Conservation (phyloP, 2,113 vertebrate species). For the Nycticebus coucang region DNA sequence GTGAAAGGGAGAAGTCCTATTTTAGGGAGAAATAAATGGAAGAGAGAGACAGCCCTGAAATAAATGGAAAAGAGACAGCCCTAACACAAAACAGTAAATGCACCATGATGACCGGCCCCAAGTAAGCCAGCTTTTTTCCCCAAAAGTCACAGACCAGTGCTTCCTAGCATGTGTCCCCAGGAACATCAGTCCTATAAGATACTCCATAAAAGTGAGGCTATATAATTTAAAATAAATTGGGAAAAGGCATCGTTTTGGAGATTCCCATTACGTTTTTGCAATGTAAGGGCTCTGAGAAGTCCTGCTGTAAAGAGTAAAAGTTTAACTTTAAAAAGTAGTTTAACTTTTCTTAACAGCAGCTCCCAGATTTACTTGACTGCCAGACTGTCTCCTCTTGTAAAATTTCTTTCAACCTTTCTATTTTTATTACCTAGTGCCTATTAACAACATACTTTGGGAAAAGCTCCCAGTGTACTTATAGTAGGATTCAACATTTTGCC, state of each 20-base stretch:
- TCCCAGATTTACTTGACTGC: background rate
- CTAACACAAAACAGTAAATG: background rate
- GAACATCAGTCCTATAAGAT: background rate
- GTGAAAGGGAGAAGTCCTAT: slow-evolving; percentile 21
- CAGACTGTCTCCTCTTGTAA: background rate
- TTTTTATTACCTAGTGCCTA: background rate
- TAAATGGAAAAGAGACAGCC: background rate
- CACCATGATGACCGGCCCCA: fast-evolving
- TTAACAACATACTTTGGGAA: background rate
- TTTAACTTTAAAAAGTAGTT: background rate
- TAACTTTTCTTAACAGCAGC: slow-evolving; percentile 2
- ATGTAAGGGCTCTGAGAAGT: slow-evolving; percentile 37
- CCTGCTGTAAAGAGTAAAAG: background rate
- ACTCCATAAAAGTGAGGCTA: background rate
- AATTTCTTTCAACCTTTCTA: background rate
- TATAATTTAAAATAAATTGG: background rate
- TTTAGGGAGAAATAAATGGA: slow-evolving; percentile 47
- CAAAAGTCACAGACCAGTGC: background rate
- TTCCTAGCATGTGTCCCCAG: background rate
- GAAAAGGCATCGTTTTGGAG: slow-evolving; percentile 10
- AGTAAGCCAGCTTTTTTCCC: background rate
- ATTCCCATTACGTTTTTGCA: background rate
- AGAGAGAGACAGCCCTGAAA: background rate
- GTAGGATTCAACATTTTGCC: background rate
- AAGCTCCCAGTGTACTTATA: background rate